Percentiles rank a stretch among this genome's conserved stretches.
Evolutionary conservation across 2,113 vertebrate genomes (phyloP).

Genomic region (Entelurus aequoreus): DNA sequence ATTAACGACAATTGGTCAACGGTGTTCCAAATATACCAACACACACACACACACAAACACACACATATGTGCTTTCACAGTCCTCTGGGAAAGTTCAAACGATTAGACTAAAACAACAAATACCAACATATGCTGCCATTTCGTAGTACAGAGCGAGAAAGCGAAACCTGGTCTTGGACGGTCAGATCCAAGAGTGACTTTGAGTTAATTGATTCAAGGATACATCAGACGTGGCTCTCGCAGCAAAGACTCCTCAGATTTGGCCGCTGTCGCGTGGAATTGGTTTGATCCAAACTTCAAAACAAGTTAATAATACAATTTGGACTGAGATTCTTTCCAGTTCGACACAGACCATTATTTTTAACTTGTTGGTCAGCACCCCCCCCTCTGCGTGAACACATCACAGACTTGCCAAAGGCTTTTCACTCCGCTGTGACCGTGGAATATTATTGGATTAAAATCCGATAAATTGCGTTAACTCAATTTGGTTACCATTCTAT

Average conservation of each 20-base stretch:
- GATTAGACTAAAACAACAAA: conserved; percentile 45
- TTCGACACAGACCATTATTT: conserved; percentile 31
- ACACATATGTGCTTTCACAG: conserved; percentile 22
- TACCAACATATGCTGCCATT: conserved; percentile 41
- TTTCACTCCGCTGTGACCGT: conserved; percentile 10
- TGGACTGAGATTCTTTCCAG: conserved; percentile 22
- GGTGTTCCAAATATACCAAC: conserved; percentile 20
- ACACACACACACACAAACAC: conserved; percentile 23
- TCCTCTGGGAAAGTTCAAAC: conserved; percentile 42
- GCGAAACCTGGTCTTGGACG: conserved; percentile 30
- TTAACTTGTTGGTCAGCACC: conserved; percentile 37
- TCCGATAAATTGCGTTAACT: neutral
- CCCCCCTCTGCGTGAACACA: conserved; percentile 28
- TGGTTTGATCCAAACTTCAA: conserved; percentile 48
- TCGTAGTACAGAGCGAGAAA: conserved; percentile 28
- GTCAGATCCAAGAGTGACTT: conserved; percentile 38
- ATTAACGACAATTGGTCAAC: conserved; percentile 21
- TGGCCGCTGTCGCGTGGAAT: conserved; percentile 33
- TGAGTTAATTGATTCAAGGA: conserved; percentile 58
- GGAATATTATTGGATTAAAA: neutral
- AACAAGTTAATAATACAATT: conserved; percentile 46
- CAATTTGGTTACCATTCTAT: neutral
- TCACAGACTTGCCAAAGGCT: conserved; percentile 19
- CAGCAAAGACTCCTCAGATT: conserved; percentile 33
- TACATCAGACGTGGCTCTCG: conserved; percentile 44